phyloP scores from a whole-genome alignment of 2,797 vertebrate genomes.

The Enteromius anoplus region DNA sequence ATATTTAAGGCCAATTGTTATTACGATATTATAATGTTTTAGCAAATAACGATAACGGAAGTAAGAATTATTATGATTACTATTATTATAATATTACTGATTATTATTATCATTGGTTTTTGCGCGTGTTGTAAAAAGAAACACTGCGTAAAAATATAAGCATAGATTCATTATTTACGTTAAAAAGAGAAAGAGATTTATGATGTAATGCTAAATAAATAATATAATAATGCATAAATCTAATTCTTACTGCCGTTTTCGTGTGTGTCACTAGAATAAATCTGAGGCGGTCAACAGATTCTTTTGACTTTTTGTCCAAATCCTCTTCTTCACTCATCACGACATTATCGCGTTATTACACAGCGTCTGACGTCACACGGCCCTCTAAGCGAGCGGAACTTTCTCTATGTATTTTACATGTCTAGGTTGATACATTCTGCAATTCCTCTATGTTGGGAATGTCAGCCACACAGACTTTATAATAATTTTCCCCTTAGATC shows the following conservation, averaged over 20 bases:
- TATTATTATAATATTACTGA: not conserved
- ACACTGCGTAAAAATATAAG: not conserved
- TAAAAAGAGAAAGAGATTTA: not conserved
- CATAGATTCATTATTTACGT: not conserved
- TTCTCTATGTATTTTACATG: slow-evolving; percentile 4
- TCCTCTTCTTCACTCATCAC: slow-evolving; percentile 76
- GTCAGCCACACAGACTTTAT: not conserved
- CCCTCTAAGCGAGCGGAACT: slow-evolving; percentile 73
- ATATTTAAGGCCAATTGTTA: not conserved
- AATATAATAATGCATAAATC: not conserved
- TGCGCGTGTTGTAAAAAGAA: not conserved
- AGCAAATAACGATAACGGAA: not conserved
- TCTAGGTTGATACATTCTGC: not conserved
- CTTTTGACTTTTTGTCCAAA: slow-evolving; percentile 73
- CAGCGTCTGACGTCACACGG: slow-evolving; percentile 52
- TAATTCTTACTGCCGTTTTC: not conserved
- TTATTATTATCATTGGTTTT: not conserved
- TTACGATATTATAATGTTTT: not conserved
- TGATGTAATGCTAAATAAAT: not conserved
- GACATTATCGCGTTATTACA: slow-evolving; percentile 72
- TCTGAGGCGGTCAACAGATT: slow-evolving; percentile 63
- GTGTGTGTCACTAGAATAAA: not conserved
- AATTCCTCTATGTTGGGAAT: not conserved
- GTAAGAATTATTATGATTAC: not conserved
- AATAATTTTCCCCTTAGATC: not conserved